Evolutionary conservation across 2,797 vertebrate genomes (phyloP).

Genomic region (Halcyon chelicuti): DNA sequence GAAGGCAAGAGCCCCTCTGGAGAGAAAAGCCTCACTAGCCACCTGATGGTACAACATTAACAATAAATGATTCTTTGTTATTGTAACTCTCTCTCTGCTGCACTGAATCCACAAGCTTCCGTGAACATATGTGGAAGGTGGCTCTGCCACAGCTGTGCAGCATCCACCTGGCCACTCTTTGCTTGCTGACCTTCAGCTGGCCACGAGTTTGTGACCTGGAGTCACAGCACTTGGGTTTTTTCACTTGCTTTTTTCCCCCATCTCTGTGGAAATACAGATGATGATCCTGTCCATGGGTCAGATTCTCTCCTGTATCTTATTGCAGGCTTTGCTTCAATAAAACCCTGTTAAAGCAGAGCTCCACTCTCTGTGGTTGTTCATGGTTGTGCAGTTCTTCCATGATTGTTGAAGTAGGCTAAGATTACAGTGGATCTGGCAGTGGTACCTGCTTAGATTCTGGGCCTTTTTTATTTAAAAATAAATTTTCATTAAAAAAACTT

Average conservation of each 20-base stretch:
- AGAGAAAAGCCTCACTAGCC: constrained; percentile 1
- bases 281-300: not conserved
- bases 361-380: not conserved
- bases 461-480: not conserved
- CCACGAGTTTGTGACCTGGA: not conserved
- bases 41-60: constrained; percentile 8
- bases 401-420: not conserved
- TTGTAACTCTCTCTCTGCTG: not conserved
- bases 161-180: not conserved
- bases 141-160: not conserved
- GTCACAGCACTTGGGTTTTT: not conserved
- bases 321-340: not conserved
- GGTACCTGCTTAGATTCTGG: not conserved
- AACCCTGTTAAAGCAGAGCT: not conserved
- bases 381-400: not conserved
- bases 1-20: not conserved
- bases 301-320: not conserved
- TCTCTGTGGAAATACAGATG: not conserved
- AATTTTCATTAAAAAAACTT: not conserved
- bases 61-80: not conserved
- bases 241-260: not conserved
- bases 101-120: not conserved
- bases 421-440: not conserved
- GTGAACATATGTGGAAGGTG: not conserved
- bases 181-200: not conserved